A percentile compares a stretch with the other conserved stretches of the same genome.
Evolutionary conservation across 2,797 vertebrate genomes (phyloP).

Genomic region (Streptopelia turtur): DNA sequence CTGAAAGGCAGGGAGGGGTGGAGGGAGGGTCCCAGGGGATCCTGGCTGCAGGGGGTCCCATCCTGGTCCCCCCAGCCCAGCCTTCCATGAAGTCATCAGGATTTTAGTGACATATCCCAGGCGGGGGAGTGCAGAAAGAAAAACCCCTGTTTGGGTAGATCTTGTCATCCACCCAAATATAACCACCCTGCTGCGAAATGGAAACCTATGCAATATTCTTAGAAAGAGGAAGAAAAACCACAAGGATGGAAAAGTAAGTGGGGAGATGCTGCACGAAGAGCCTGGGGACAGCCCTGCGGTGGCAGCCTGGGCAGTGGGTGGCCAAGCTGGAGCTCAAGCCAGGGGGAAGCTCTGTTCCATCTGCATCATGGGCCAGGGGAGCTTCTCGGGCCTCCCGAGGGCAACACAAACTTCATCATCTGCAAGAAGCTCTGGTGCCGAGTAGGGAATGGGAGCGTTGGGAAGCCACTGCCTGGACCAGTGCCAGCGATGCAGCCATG

Average conservation of each 20-base stretch:
- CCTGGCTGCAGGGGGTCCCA: background rate
- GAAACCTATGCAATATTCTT: background rate
- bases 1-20: background rate
- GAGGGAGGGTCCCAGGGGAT: background rate
- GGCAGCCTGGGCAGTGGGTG: rapidly evolving
- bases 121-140: rapidly evolving
- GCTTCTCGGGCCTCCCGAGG: background rate
- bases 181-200: background rate
- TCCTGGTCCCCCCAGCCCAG: background rate
- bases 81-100: rapidly evolving
- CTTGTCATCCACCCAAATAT: background rate
- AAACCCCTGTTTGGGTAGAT: background rate
- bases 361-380: background rate
- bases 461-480: background rate
- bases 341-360: background rate
- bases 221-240: background rate
- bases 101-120: background rate
- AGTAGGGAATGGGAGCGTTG: rapidly evolving
- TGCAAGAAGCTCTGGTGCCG: background rate
- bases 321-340: background rate
- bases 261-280: background rate
- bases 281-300: rapidly evolving
- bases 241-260: background rate
- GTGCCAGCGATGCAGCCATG: background rate
- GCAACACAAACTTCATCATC: background rate